phyloP scores from a whole-genome alignment of 2,888 invertebrate genomes.

The Drosophila sordidapex region DNA sequence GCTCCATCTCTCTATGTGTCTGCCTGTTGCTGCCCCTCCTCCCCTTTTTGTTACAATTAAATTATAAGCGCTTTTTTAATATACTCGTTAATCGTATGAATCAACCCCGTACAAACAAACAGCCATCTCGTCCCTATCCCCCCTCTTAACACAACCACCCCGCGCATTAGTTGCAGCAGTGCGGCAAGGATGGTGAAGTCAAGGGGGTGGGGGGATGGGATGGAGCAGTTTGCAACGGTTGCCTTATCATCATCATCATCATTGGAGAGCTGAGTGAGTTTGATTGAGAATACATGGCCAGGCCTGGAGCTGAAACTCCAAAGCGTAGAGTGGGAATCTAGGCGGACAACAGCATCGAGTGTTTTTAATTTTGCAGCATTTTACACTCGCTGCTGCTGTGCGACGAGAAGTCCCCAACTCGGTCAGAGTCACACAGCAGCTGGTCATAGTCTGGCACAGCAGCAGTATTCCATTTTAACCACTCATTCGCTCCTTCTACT shows the following conservation, averaged over 20 bases:
- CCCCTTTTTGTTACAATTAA: slow-evolving; percentile 61
- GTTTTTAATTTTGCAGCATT: slow-evolving; percentile 53
- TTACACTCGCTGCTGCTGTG: slow-evolving; percentile 21
- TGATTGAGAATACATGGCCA: slow-evolving; percentile 19
- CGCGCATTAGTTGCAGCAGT: slow-evolving; percentile 55
- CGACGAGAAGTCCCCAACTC: background rate
- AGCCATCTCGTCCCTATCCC: background rate
- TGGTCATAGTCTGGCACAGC: slow-evolving; percentile 14
- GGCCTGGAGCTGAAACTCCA: background rate
- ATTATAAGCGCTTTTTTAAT: slow-evolving; percentile 78
- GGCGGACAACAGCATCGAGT: slow-evolving; percentile 10
- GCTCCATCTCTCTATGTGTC: background rate
- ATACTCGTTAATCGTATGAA: slow-evolving; percentile 61
- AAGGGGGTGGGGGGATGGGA: background rate
- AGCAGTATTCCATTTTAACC: slow-evolving; percentile 14
- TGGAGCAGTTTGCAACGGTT: slow-evolving; percentile 12
- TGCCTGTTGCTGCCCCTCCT: slow-evolving; percentile 8
- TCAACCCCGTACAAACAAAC: background rate
- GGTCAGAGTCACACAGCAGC: background rate
- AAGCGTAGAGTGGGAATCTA: background rate
- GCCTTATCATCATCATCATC: background rate
- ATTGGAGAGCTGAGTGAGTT: slow-evolving; percentile 1
- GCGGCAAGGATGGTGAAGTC: background rate
- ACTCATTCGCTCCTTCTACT: slow-evolving; percentile 27
- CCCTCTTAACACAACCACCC: background rate